Evolutionary conservation across 2,797 vertebrate genomes (phyloP), one percentile per base, ranked within the genome.

Genomic region (Melanotaenia trifasciata): DNA sequence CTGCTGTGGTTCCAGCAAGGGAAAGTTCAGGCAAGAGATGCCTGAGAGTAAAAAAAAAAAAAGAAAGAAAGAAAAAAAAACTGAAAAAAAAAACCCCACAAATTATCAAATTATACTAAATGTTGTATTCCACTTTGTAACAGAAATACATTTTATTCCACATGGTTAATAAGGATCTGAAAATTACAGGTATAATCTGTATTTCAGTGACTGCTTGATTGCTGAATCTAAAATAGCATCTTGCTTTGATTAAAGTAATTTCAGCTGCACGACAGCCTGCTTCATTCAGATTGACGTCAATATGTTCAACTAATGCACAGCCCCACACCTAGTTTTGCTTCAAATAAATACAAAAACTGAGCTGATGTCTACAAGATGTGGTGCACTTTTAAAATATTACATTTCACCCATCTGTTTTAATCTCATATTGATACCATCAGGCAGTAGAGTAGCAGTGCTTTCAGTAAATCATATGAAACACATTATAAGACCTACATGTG

Each of bases 221-320:
- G 66, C 18, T 1, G 28, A 1, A 51, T 70, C 33, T 12, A 65
- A 79, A 67, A 67, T 24, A 64, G 57, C 1, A 9, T 24, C 24
- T 32, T 20, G 1, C 65, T 45, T 53, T 75, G 64, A 82, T 78
- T 72, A 63, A 36, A 65, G 58, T 20, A 57, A 56, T 72, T 76
- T 51, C 26, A 24, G 24, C 5, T 40, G 63, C 28, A 35, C 26
- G 4, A 26, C 24, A 20, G 43, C 3, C 24, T 3, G 32, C 63
- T 20, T 54, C 9, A 33, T 16, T 47, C 26, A 58, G 61, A 24
- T 6, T 71, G 78, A 72, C n/a, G 47, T 71, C 63, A 58, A 5
- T 35, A 38, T 50, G 32, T 26, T 32, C 4, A 14, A 35, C 24
- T 4, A n/a, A 16, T 18, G 18, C 13, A 18, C 0, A n/a, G 32